A percentile compares a stretch with the other conserved stretches of the same genome.
Conservation (phyloP, 1,140 invertebrate species). For the Nixonia krombeini region DNA sequence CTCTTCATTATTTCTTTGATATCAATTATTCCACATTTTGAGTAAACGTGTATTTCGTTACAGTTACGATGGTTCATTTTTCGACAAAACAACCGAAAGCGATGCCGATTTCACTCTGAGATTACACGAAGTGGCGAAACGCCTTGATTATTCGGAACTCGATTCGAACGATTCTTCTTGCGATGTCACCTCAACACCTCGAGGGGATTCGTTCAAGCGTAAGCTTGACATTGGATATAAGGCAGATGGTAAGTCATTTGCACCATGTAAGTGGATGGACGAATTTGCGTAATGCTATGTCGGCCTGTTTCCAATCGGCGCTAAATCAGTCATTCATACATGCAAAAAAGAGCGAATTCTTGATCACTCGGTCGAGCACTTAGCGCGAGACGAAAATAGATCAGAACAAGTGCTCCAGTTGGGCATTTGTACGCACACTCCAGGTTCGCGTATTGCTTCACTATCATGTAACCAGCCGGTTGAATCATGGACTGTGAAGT, state of each 20-base stretch:
- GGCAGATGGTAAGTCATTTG: not conserved
- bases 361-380: no score
- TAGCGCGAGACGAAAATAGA: constrained; percentile 35
- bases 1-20: no score
- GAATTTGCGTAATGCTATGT: no score
- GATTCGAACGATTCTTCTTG: constrained; percentile 19
- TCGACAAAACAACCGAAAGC: not conserved
- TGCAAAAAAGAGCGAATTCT: no score
- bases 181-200: constrained; percentile 8
- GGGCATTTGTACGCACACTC: constrained; percentile 13
- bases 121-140: constrained; percentile 21
- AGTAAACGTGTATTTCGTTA: not conserved
- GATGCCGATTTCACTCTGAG: not conserved
- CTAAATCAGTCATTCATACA: no score
- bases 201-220: constrained; percentile 4
- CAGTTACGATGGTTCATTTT: constrained; percentile 1
- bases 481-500: constrained; percentile 53
- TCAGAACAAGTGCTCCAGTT: constrained; percentile 18
- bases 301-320: no score
- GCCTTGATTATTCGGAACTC: constrained; percentile 44
- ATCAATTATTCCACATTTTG: no score
- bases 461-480: constrained; percentile 35
- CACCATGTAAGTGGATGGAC: not conserved
- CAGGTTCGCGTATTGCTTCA: constrained; percentile 14
- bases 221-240: not conserved